Conservation (phyloP, 30 jellyfish, hydroid and myxozoan species). For the Aurelia sp. region DNA sequence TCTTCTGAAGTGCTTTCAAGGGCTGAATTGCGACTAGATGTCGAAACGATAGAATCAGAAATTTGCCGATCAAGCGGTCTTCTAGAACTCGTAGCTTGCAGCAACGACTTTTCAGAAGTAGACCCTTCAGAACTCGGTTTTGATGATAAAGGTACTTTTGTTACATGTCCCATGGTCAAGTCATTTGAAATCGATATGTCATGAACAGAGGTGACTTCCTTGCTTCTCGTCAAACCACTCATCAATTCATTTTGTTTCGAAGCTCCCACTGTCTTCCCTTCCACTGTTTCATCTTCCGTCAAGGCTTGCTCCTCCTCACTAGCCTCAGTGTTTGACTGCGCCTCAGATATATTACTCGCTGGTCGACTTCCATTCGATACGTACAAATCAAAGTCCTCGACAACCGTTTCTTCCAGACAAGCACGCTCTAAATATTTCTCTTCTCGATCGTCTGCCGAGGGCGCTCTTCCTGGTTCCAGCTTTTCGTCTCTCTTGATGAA, state of each 20-base stretch:
- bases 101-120: no score
- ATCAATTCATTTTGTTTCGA: no score
- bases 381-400: constrained; percentile 41
- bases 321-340: constrained; percentile 6
- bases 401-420: constrained; percentile 24
- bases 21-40: neutral
- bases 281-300: neutral
- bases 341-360: constrained; percentile 34
- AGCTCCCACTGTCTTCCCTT: neutral
- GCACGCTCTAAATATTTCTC: neutral
- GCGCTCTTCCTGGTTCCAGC: neutral
- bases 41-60: constrained; percentile 1
- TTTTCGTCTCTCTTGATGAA: neutral
- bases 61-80: neutral
- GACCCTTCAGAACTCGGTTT: no score
- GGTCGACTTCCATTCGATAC: constrained; percentile 57
- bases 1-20: neutral
- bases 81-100: no score
- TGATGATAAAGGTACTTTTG: no score
- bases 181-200: no score
- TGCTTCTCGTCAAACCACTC: no score
- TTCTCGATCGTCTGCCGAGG: neutral
- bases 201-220: no score
- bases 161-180: no score
- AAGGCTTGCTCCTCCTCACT: neutral